phyloP scores from a whole-genome alignment of 2,888 invertebrate species.

The Elysia crispata region DNA sequence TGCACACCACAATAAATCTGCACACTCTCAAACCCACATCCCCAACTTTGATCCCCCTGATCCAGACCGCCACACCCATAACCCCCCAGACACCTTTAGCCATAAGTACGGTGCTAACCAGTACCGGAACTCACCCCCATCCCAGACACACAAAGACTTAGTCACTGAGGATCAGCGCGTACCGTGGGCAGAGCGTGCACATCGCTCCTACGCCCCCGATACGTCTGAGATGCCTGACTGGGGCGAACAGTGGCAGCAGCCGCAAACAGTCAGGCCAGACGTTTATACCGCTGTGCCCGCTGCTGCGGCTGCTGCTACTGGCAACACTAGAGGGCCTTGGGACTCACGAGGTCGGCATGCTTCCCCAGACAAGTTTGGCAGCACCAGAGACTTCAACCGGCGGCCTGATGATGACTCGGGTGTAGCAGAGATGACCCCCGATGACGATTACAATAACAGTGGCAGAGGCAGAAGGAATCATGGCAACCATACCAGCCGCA shows the following conservation, averaged over 20 bases:
- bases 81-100: no score
- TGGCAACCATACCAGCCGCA: not conserved
- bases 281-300: not conserved
- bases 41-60: no score
- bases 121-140: no score
- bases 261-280: not conserved
- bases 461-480: no score
- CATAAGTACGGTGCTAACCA: no score
- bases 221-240: slow-evolving; percentile 4
- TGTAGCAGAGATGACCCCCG: slow-evolving; percentile 68
- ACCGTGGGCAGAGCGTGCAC: no score
- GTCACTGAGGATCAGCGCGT: not conserved
- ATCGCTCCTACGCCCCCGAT: no score
- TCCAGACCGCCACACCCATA: no score
- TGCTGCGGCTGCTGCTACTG: no score
- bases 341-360: not conserved
- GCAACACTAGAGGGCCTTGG: no score
- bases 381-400: slow-evolving; percentile 1
- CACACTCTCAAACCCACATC: no score
- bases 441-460: slow-evolving; percentile 58
- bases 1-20: no score
- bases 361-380: slow-evolving; percentile 12
- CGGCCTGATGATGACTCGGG: slow-evolving; percentile 64
- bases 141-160: not conserved
- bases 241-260: slow-evolving; percentile 33